phyloP scores from a whole-genome alignment of 2,797 vertebrate species.

The Phalanger gymnotis region DNA sequence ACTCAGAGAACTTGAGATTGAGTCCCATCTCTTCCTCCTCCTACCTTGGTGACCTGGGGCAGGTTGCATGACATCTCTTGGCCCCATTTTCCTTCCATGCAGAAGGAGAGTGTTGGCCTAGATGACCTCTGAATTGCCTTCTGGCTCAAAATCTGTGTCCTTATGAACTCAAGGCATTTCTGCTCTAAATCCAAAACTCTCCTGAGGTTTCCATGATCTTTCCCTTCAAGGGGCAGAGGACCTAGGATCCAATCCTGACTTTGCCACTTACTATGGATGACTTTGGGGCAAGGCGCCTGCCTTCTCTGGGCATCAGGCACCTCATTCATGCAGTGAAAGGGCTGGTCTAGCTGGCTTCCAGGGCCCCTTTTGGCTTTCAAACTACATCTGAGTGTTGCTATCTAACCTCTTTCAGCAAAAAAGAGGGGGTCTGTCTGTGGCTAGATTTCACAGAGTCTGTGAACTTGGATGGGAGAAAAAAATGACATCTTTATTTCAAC shows the following conservation, averaged over 20 bases:
- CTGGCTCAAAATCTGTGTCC: neutral
- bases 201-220: neutral
- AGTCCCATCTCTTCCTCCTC: neutral
- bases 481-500: neutral
- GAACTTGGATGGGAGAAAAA: neutral
- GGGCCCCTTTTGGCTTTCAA: neutral
- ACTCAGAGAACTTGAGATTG: neutral
- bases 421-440: neutral
- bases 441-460: neutral
- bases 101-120: neutral
- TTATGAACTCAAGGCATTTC: neutral
- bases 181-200: neutral
- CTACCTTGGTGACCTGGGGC: neutral
- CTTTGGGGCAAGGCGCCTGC: neutral
- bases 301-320: neutral
- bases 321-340: neutral
- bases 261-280: too few relatives aligned
- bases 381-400: neutral
- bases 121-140: neutral
- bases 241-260: neutral
- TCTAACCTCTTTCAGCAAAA: neutral
- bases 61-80: neutral
- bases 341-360: neutral
- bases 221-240: neutral
- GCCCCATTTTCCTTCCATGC: neutral